These are phyloP conservation scores for Pseudomugil gertrudae DNA, from an alignment of 2,797 vertebrate genomes.

Conservation along the genomic window DNA sequence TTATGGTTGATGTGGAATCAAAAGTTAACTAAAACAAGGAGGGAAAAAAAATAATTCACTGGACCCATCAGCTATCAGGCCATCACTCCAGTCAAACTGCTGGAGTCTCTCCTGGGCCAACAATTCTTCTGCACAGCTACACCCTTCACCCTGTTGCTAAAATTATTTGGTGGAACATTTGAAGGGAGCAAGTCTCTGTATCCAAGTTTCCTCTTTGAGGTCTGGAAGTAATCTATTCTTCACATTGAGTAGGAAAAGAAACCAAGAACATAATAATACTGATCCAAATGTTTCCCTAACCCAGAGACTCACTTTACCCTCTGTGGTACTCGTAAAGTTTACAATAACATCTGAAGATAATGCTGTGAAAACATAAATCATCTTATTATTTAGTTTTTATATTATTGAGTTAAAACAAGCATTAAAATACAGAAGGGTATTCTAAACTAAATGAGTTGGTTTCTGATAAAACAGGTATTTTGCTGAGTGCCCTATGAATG, in stretches of 20 bases:
- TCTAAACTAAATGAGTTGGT: background rate
- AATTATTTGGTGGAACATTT: slow-evolving; percentile 30
- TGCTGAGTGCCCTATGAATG: slow-evolving; percentile 16
- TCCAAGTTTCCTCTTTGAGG: slow-evolving; percentile 39
- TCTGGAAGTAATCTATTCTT: slow-evolving; percentile 74
- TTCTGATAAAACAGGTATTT: slow-evolving; percentile 10
- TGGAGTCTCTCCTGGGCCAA: background rate
- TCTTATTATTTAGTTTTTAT: too few relatives aligned
- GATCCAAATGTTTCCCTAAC: slow-evolving; percentile 50
- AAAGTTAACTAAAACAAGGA: background rate
- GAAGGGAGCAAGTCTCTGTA: slow-evolving; percentile 21
- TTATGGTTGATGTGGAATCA: background rate
- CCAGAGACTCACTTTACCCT: slow-evolving; percentile 43
- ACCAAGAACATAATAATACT: slow-evolving; percentile 31
- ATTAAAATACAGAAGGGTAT: slow-evolving; percentile 17
- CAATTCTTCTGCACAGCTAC: background rate
- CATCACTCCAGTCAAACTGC: slow-evolving; percentile 1
- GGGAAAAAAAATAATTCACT: background rate
- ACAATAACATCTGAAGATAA: slow-evolving; percentile 24
- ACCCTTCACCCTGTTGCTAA: background rate
- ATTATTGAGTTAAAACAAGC: slow-evolving; percentile 19
- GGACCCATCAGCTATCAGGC: background rate
- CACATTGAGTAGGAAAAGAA: slow-evolving; percentile 17
- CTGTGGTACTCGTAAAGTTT: slow-evolving; percentile 39
- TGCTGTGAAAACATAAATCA: slow-evolving; percentile 5